Percentiles rank a stretch among this genome's conserved stretches.
phyloP scores from a whole-genome alignment of 2,797 vertebrate genomes.

The Rhynchonycteris naso region DNA sequence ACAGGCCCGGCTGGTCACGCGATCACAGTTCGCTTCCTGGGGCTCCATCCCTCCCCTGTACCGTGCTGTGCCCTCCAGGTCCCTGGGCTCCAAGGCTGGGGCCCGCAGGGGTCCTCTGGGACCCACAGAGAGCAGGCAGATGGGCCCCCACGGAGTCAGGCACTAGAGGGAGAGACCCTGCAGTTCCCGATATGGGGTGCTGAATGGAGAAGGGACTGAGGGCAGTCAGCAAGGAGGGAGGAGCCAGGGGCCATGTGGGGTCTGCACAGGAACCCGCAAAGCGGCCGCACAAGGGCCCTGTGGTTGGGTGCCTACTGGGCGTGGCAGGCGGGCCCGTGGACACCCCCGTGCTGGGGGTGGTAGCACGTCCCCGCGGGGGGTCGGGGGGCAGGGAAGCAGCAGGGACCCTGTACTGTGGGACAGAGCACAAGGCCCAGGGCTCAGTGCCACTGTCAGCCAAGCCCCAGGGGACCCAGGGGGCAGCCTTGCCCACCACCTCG shows the following conservation, averaged over 20 bases:
- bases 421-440: not conserved
- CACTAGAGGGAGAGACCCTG: not conserved
- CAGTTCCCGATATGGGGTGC: accelerated
- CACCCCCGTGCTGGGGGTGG: too few species aligned
- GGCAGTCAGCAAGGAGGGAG: accelerated
- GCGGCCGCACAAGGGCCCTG: not conserved
- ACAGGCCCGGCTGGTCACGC: not conserved
- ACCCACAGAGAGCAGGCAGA: not conserved
- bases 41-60: not conserved
- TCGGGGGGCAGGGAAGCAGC: not conserved
- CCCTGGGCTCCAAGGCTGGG: too few species aligned
- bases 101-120: too few species aligned
- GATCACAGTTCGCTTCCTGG: not conserved
- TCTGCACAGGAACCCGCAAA: too few species aligned
- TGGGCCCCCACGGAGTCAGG: accelerated
- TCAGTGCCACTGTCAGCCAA: not conserved
- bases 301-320: not conserved
- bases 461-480: not conserved
- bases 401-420: not conserved
- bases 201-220: too few species aligned
- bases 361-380: too few species aligned
- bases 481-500: not conserved
- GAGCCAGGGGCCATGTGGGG: not conserved
- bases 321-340: accelerated
- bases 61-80: not conserved